These are phyloP conservation scores for Choloepus hoffmanni DNA, from an alignment of 2,113 vertebrate species.

Conservation along the genomic window DNA sequence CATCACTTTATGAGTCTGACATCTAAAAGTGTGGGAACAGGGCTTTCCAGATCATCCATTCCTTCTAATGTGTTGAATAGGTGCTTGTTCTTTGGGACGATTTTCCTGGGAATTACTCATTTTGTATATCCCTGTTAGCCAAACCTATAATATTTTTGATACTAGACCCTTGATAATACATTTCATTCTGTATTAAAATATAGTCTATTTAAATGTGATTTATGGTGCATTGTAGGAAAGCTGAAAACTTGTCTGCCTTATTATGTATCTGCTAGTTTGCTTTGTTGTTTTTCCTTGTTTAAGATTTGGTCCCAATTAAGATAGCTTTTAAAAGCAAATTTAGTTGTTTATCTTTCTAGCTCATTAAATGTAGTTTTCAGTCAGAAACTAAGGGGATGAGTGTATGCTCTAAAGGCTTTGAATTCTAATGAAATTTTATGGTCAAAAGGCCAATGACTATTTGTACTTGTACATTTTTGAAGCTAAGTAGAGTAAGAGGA, in stretches of 20 bases:
- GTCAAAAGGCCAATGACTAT: neutral
- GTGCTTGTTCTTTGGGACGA: neutral
- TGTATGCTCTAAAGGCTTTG: neutral
- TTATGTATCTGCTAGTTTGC: neutral
- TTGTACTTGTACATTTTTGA: neutral
- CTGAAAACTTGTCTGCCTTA: neutral
- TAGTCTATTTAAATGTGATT: neutral
- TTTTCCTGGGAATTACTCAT: neutral
- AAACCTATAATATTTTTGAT: neutral
- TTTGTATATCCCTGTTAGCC: neutral
- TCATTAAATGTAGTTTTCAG: neutral
- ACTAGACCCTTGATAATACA: neutral
- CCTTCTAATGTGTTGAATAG: rapidly evolving
- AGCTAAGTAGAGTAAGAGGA: neutral
- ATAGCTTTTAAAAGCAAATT: conserved; percentile 5
- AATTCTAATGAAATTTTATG: neutral
- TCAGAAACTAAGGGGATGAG: neutral
- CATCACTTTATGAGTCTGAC: neutral
- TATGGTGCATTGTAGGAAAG: neutral
- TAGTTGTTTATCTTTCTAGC: neutral
- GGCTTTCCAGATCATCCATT: neutral
- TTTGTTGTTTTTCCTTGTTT: neutral
- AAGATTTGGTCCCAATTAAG: neutral
- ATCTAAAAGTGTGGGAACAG: neutral
- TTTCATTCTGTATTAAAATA: neutral